Evolutionary conservation across 2,797 vertebrate species (phyloP).

Genomic region (Ciconia nigra): DNA sequence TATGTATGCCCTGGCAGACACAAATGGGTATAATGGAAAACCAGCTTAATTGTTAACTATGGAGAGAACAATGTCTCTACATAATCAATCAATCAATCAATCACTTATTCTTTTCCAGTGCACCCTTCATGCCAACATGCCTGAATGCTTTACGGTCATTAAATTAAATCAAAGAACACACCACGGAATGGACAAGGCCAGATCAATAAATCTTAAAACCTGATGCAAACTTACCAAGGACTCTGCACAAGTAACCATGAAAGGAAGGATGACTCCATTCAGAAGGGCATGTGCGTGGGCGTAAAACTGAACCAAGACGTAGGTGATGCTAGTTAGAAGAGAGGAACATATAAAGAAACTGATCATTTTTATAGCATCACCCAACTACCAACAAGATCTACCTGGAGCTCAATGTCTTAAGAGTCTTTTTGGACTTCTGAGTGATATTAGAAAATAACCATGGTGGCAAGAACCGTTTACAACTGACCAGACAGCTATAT

Average conservation of each 20-base stretch:
- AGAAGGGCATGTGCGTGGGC: not conserved
- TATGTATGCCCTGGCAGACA: not conserved
- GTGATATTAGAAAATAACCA: not conserved
- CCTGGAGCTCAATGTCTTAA: not conserved
- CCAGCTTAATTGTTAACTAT: not conserved
- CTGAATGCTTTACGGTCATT: slow-evolving; percentile 52
- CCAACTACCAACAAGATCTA: not conserved
- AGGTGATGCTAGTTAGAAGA: not conserved
- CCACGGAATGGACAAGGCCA: slow-evolving; percentile 44
- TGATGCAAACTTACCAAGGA: slow-evolving; percentile 55
- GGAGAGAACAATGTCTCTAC: not conserved
- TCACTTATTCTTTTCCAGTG: not conserved
- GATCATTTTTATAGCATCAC: not conserved
- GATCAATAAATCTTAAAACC: slow-evolving; percentile 59
- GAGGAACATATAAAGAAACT: not conserved
- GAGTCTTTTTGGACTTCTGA: not conserved
- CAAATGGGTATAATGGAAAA: not conserved
- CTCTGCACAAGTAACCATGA: slow-evolving; percentile 43
- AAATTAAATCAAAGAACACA: slow-evolving; percentile 57
- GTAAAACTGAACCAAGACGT: not conserved
- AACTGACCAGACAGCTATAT: not conserved
- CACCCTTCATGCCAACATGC: slow-evolving; percentile 45
- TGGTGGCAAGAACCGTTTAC: not conserved
- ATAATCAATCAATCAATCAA: slow-evolving; percentile 20
- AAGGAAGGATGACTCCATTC: slow-evolving; percentile 14